Evolutionary conservation across 1,140 invertebrate genomes (phyloP), one percentile per base, ranked within the genome.

Genomic region (Mylabris phalerata): DNA sequence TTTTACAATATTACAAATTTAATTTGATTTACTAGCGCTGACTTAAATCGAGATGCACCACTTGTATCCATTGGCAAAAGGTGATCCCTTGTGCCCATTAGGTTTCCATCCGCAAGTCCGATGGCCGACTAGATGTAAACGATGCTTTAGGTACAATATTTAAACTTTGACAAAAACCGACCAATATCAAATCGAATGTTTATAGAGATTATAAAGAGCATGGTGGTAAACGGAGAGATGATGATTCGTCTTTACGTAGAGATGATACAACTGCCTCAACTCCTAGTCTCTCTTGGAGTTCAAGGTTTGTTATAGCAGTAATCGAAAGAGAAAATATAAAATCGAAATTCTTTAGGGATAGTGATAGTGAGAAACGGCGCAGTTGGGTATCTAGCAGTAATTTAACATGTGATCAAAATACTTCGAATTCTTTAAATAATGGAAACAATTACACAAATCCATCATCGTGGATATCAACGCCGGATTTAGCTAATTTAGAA

Each of bases 51-150:
- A 43, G n/a, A 90, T 90, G 88, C 87, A 90, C 78, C 87, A 89
- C 75, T 74, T 90, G 71, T 90, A 89, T 74, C 86, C 88, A 44
- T 79, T 85, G 64, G 83, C 84, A 63, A 90, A 89, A 78, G 89
- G 89, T 55, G 92, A 95, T 73, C 87, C 91, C 42, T 77, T 93
- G 52, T 95, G 92, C 73, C 91, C 91, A 25, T 78, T 94, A 69
- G 92, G 93, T n/a, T 95, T 95, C 72, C 90, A 93, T 77, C 92
- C 92, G 19, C 92, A 95, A 78, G 89, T 92, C 59, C 82, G 92
- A 63, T 93, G 92, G 89, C 92, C 92, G 10, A 95, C 91, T 42
- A 80, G 91, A 62, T 95, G 92, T 77, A 94, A 94, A 78, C 78
- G 92, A 63, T 95, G 92, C 75, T 95, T 94, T 79, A 87, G 92